A percentile compares a stretch with the other conserved stretches of the same genome.
These are phyloP conservation scores for Trinorchestia longiramus DNA, from an alignment of 1,140 invertebrate genomes.

Conservation along the genomic window DNA sequence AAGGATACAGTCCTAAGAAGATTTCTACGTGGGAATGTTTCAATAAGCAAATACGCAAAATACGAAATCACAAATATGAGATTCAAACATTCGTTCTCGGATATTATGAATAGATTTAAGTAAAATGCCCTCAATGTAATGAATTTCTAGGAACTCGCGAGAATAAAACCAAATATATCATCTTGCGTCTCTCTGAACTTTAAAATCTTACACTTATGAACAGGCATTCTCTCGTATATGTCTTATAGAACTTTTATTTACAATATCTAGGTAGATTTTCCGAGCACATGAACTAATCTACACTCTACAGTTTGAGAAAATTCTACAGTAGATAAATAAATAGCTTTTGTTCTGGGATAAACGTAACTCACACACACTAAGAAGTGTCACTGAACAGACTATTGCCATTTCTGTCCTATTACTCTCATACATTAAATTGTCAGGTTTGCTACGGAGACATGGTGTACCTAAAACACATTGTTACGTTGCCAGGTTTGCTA, in stretches of 20 bases:
- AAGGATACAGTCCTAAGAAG: neutral
- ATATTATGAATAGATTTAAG: neutral
- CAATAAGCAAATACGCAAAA: neutral
- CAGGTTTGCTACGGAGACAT: neutral
- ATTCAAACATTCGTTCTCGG: neutral
- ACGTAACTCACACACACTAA: neutral
- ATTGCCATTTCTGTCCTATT: neutral
- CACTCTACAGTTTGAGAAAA: neutral
- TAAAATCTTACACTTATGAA: neutral
- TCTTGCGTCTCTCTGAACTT: neutral
- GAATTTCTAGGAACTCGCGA: neutral
- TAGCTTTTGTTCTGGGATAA: neutral
- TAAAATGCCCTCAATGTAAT: neutral
- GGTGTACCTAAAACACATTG: no score
- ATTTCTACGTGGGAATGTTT: neutral
- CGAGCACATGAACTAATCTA: neutral
- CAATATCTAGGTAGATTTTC: neutral
- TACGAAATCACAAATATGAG: neutral
- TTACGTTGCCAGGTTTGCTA: no score
- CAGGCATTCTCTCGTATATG: neutral
- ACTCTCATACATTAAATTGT: neutral
- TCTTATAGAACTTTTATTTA: neutral
- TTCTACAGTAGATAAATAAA: neutral
- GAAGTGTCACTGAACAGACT: neutral
- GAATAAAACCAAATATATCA: neutral